Evolutionary conservation across 2,888 invertebrate genomes (phyloP).

Genomic region (Trilocha varians): DNA sequence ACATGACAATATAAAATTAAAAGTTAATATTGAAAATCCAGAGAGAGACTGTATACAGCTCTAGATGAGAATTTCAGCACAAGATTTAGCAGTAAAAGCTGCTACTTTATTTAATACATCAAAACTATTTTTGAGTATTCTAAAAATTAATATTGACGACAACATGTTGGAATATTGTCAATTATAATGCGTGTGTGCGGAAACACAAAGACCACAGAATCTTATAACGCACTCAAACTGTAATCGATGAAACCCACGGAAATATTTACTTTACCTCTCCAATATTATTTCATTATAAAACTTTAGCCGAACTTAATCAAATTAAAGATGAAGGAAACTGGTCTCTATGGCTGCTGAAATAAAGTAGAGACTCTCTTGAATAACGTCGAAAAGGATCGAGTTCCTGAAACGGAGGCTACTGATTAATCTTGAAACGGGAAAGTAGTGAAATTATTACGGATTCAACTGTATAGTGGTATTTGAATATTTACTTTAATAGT

Average conservation of each 20-base stretch:
- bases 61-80: too few species aligned
- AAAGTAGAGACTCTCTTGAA: not conserved
- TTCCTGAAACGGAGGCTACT: not conserved
- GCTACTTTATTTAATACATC: too few species aligned
- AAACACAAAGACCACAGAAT: too few species aligned
- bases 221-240: not conserved
- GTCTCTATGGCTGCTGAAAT: not conserved
- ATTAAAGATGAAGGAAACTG: not conserved
- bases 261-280: constrained; percentile 5
- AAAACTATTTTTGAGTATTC: too few species aligned
- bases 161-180: too few species aligned
- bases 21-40: too few species aligned
- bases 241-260: not conserved
- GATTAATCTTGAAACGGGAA: not conserved
- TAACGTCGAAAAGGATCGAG: not conserved
- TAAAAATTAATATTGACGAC: too few species aligned
- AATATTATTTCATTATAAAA: constrained; percentile 9
- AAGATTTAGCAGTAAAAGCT: too few species aligned
- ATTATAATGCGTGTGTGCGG: too few species aligned
- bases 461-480: not conserved
- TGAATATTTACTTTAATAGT: too few species aligned
- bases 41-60: too few species aligned
- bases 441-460: not conserved
- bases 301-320: constrained; percentile 5
- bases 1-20: too few species aligned